phyloP scores from a whole-genome alignment of 2,113 vertebrate species.

The Grus americana region DNA sequence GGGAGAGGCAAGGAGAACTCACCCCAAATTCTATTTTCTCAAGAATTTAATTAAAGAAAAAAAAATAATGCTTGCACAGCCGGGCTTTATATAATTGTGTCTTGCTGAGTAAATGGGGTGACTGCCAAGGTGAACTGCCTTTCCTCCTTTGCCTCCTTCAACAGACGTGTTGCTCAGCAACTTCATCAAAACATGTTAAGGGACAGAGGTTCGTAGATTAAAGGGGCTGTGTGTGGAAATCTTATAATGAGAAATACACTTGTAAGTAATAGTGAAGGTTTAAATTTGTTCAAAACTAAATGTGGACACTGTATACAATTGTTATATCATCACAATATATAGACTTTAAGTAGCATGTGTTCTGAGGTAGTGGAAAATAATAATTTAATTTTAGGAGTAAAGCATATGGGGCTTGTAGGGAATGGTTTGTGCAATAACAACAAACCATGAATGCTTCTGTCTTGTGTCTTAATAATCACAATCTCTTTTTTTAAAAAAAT shows the following conservation, averaged over 20 bases:
- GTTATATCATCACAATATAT: background rate
- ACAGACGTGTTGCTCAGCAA: background rate
- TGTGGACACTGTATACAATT: background rate
- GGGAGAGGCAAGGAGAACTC: rapidly evolving
- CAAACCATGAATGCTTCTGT: background rate
- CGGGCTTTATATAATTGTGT: background rate
- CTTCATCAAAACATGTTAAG: background rate
- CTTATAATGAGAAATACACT: background rate
- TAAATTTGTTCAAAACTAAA: background rate
- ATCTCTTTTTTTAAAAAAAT: background rate
- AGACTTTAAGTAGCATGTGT: background rate
- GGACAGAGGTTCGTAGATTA: background rate
- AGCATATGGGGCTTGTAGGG: background rate
- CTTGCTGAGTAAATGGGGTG: background rate
- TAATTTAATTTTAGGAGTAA: background rate
- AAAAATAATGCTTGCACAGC: background rate
- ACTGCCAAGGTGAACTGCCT: background rate
- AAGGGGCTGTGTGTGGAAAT: background rate
- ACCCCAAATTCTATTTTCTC: background rate
- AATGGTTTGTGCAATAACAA: background rate
- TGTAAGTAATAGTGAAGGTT: background rate
- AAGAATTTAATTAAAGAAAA: background rate
- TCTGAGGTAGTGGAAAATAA: background rate
- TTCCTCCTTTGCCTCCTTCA: background rate
- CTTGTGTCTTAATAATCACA: background rate